Evolutionary conservation across 2,113 vertebrate genomes (phyloP).

Genomic region (Heteronetta atricapilla): DNA sequence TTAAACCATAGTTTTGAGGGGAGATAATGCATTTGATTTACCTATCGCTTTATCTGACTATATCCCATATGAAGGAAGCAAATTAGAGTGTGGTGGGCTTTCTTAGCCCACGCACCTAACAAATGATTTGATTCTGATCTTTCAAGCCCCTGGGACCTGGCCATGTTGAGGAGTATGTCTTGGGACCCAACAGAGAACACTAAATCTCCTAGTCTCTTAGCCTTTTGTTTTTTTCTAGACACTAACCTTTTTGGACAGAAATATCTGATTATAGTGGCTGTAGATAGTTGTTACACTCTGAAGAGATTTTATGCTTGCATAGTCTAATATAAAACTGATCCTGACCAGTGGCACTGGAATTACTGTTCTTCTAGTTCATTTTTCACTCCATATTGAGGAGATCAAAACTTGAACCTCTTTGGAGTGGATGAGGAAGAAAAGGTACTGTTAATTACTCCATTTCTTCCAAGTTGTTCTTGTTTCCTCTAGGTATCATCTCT

Average conservation of each 20-base stretch:
- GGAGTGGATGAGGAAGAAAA: not conserved
- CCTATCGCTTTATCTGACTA: not conserved
- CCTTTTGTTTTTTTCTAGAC: not conserved
- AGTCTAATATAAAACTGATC: not conserved
- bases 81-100: not conserved
- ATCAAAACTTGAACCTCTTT: not conserved
- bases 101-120: not conserved
- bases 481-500: not conserved
- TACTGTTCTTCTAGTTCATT: not conserved
- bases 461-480: not conserved
- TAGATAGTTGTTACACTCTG: not conserved
- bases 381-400: not conserved
- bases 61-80: not conserved
- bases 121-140: not conserved
- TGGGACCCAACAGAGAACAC: not conserved
- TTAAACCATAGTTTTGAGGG: not conserved
- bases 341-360: not conserved
- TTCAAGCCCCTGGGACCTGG: not conserved
- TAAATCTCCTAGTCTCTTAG: not conserved
- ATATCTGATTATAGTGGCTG: not conserved
- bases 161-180: not conserved
- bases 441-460: not conserved
- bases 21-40: not conserved
- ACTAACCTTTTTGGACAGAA: not conserved
- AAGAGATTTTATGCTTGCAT: not conserved